Percentiles rank a stretch among this genome's conserved stretches.
Conservation (phyloP, 2,113 vertebrate species). For the Agelaius tricolor region DNA sequence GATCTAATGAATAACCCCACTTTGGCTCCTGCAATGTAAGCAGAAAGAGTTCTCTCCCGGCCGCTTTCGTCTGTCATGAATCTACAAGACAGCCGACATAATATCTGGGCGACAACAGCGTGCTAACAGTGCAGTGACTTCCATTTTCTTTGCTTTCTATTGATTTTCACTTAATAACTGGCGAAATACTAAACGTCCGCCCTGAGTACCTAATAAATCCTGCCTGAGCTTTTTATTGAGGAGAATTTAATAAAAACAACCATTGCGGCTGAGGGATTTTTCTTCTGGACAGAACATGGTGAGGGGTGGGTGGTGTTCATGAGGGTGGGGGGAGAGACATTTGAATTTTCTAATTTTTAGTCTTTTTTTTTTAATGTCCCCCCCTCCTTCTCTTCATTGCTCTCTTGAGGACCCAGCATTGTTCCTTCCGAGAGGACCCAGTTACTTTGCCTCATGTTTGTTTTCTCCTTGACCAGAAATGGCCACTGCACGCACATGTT, state of each 20-base stretch:
- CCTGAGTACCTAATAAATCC: slow-evolving; percentile 99
- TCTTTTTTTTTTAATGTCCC: background rate
- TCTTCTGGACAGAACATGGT: slow-evolving; percentile 85
- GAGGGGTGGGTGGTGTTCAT: slow-evolving; percentile 53
- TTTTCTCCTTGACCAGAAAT: background rate
- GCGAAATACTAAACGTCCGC: slow-evolving; percentile 99
- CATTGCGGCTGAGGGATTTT: slow-evolving; percentile 93
- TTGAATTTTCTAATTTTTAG: slow-evolving; percentile 44
- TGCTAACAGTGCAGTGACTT: slow-evolving; percentile 97
- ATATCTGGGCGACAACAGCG: slow-evolving; percentile 98
- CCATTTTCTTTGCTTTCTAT: slow-evolving; percentile 99
- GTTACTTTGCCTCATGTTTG: background rate
- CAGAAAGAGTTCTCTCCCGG: slow-evolving; percentile 96
- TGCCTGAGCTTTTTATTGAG: slow-evolving; percentile 99
- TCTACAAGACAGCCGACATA: slow-evolving; percentile 99
- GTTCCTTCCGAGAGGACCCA: background rate
- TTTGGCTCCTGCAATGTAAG: slow-evolving; percentile 99
- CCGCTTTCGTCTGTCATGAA: slow-evolving; percentile 94
- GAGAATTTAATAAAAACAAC: slow-evolving; percentile 99
- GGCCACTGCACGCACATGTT: background rate
- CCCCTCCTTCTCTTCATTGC: background rate
- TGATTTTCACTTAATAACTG: slow-evolving; percentile 99
- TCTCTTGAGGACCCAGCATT: background rate
- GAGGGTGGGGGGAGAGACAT: slow-evolving; percentile 34
- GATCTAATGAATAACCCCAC: slow-evolving; percentile 99